Conservation (phyloP, 2,888 invertebrate species). For the Spilosoma lubricipeda region DNA sequence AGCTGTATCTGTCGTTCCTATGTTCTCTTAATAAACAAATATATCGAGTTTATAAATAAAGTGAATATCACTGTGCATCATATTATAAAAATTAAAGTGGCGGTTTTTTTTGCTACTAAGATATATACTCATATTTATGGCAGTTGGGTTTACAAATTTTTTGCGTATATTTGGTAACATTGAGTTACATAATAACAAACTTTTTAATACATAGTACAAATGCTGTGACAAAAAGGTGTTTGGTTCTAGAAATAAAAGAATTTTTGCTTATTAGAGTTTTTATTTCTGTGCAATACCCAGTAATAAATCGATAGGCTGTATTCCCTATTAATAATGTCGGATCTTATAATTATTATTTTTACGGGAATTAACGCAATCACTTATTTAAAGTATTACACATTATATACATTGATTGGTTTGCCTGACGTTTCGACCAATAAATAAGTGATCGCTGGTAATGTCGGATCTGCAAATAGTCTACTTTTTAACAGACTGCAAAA, state of each 20-base stretch:
- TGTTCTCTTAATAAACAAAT: neutral
- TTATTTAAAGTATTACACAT: too few relatives aligned
- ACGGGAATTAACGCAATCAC: too few relatives aligned
- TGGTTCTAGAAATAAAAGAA: conserved; percentile 17
- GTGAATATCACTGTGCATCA: neutral
- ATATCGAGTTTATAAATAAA: neutral
- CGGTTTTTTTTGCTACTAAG: neutral
- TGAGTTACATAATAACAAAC: conserved; percentile 6
- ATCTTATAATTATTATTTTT: neutral
- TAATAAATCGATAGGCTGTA: neutral
- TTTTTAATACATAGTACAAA: conserved; percentile 15
- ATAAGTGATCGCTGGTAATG: too few relatives aligned
- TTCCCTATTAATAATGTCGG: too few relatives aligned
- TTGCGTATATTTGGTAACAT: neutral
- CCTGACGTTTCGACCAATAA: too few relatives aligned
- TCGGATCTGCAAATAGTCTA: too few relatives aligned
- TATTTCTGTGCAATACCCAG: conserved; percentile 18
- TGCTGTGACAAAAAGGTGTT: conserved; percentile 15
- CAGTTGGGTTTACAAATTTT: neutral
- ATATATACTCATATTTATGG: neutral
- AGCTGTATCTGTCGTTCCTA: neutral
- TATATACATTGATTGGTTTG: too few relatives aligned
- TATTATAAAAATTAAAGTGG: neutral
- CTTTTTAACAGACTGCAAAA: too few relatives aligned
- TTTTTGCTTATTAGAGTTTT: conserved; percentile 6